These are phyloP conservation scores for Pogonomyrmex barbatus DNA, from an alignment of 1,140 invertebrate genomes.

Conservation along the genomic window DNA sequence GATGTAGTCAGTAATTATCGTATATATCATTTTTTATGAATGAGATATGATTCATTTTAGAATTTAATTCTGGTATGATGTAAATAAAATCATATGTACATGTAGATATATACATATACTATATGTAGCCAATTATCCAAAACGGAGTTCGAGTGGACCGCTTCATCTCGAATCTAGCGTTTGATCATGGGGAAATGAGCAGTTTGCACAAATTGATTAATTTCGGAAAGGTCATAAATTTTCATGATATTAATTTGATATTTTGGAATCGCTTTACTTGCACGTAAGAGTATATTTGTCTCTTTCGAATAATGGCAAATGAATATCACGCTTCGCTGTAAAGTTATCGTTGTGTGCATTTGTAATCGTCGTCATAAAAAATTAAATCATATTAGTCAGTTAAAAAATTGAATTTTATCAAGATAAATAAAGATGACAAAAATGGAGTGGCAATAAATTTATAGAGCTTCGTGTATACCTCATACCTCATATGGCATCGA, in stretches of 20 bases:
- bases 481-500: constrained; percentile 78
- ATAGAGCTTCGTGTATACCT: constrained; percentile 79
- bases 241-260: constrained; percentile 44
- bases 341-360: constrained; percentile 46
- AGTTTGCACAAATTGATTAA: constrained; percentile 39
- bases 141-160: constrained; percentile 1
- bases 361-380: neutral
- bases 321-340: constrained; percentile 36
- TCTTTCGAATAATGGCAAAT: constrained; percentile 3
- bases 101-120: neutral
- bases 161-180: constrained; percentile 33
- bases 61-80: neutral
- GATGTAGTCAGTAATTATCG: neutral
- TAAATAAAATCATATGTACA: neutral
- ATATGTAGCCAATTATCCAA: constrained; percentile 44
- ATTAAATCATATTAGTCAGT: constrained; percentile 53
- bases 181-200: constrained; percentile 42
- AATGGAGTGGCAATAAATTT: constrained; percentile 80
- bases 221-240: constrained; percentile 20
- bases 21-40: neutral
- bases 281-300: constrained; percentile 4
- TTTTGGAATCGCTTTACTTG: constrained; percentile 46
- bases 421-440: constrained; percentile 81
- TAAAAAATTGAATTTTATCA: constrained; percentile 76
- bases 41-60: neutral